phyloP scores from a whole-genome alignment of 1,140 invertebrate genomes.

The Drosophila nigromelanica region DNA sequence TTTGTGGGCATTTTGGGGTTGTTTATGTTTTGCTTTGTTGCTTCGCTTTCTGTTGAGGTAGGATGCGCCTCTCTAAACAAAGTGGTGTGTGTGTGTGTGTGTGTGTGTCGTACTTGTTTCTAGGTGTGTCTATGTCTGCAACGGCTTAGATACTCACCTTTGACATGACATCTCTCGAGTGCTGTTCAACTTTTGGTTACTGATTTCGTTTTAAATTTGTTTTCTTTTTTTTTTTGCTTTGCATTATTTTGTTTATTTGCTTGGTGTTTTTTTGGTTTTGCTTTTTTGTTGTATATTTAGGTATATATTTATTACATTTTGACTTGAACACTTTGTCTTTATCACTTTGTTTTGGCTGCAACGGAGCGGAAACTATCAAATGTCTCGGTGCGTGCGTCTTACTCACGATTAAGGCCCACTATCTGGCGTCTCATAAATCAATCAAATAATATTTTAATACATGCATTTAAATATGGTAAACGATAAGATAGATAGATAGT shows the following conservation, averaged over 20 bases:
- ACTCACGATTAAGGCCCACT: constrained; percentile 7
- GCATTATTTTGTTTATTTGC: background rate
- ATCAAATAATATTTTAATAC: constrained; percentile 73
- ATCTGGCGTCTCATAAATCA: constrained; percentile 51
- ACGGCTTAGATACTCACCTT: constrained; percentile 57
- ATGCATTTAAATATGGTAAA: constrained; percentile 37
- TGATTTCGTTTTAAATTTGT: constrained; percentile 12
- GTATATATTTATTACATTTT: constrained; percentile 72
- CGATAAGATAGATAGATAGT: constrained; percentile 37
- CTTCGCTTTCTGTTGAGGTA: constrained; percentile 69
- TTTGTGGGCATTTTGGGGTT: constrained; percentile 64
- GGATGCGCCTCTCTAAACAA: constrained; percentile 46
- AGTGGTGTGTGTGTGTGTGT: background rate
- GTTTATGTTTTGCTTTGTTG: constrained; percentile 72
- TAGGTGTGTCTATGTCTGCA: constrained; percentile 46
- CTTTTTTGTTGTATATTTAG: constrained; percentile 45
- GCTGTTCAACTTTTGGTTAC: constrained; percentile 29
- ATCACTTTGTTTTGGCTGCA: constrained; percentile 76
- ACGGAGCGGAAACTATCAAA: constrained; percentile 55
- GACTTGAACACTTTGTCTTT: constrained; percentile 79
- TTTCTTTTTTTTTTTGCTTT: constrained; percentile 25
- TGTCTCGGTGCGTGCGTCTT: constrained; percentile 54
- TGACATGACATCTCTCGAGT: constrained; percentile 54
- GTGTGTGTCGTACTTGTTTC: constrained; percentile 9
- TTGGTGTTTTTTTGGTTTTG: constrained; percentile 9